These are phyloP conservation scores for Sebastes flavidus DNA, from an alignment of 2,797 vertebrate genomes.

Conservation along the genomic window DNA sequence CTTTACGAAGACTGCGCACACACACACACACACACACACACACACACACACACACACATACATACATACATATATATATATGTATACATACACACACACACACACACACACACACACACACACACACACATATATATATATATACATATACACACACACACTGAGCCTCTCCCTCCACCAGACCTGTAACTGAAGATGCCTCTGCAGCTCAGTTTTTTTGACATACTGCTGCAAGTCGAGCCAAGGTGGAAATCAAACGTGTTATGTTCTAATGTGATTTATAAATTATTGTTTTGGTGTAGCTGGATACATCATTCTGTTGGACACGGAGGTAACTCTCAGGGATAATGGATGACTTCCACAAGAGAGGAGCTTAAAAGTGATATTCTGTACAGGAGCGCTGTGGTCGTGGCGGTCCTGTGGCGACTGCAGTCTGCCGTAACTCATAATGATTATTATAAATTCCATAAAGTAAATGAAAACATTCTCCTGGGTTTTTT, in stretches of 20 bases:
- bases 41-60: background rate
- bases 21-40: conserved; percentile 15
- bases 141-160: background rate
- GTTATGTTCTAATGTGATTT: conserved; percentile 36
- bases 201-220: conserved; percentile 17
- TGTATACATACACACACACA: background rate
- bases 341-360: conserved; percentile 14
- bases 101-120: background rate
- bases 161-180: background rate
- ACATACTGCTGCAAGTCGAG: conserved; percentile 5
- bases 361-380: conserved; percentile 27
- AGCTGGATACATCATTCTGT: conserved; percentile 21
- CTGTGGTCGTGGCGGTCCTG: conserved; percentile 30
- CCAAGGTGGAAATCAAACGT: background rate
- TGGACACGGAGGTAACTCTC: conserved; percentile 3
- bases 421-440: conserved; percentile 26
- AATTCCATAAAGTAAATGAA: conserved; percentile 43
- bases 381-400: conserved; percentile 20
- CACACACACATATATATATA: rapidly evolving
- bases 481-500: conserved; percentile 19
- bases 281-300: conserved; percentile 26
- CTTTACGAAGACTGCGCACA: conserved; percentile 16
- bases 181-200: conserved; percentile 44
- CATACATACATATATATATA: too few relatives aligned
- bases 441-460: conserved; percentile 48